These are phyloP conservation scores for Chymomyza caudatula DNA, from an alignment of 2,888 invertebrate species.

Conservation along the genomic window DNA sequence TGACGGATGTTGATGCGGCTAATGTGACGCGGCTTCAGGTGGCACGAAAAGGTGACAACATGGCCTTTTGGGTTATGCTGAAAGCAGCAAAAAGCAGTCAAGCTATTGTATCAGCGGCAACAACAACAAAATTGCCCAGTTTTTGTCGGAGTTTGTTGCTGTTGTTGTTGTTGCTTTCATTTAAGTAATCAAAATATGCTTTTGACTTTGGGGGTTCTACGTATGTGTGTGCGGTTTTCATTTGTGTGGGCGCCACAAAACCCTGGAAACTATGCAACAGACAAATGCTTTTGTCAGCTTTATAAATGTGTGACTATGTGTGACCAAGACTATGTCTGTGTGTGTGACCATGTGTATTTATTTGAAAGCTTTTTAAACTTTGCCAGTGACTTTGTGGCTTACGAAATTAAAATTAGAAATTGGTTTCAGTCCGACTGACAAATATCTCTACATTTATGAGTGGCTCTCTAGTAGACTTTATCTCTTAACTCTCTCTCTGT, in stretches of 20 bases:
- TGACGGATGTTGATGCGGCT: not conserved
- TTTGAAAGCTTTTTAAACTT: conserved; percentile 68
- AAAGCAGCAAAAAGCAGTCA: not conserved
- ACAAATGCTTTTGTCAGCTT: conserved; percentile 53
- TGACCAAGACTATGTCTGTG: conserved; percentile 18
- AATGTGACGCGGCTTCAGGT: conserved; percentile 15
- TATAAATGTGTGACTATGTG: conserved; percentile 6
- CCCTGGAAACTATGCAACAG: conserved; percentile 69
- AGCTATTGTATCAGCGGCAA: not conserved
- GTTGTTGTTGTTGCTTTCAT: conserved; percentile 50
- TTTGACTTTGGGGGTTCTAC: conserved; percentile 62
- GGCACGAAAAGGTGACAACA: conserved; percentile 59
- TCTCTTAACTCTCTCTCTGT: not conserved
- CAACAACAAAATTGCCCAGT: conserved; percentile 32
- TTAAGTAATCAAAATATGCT: conserved; percentile 73
- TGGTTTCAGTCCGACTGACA: conserved; percentile 54
- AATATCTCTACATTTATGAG: conserved; percentile 50
- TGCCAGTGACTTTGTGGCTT: conserved; percentile 68
- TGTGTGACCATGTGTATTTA: conserved; percentile 49
- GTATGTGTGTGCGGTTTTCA: conserved; percentile 55
- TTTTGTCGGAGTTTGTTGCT: conserved; percentile 26
- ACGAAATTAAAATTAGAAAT: conserved; percentile 73
- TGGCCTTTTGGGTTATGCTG: conserved; percentile 40
- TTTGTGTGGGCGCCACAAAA: conserved; percentile 47
- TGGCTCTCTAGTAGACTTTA: conserved; percentile 20